Percentiles rank a stretch among this genome's conserved stretches.
Conservation (phyloP, 2,113 vertebrate genomes). For the Ptyas mucosa region DNA sequence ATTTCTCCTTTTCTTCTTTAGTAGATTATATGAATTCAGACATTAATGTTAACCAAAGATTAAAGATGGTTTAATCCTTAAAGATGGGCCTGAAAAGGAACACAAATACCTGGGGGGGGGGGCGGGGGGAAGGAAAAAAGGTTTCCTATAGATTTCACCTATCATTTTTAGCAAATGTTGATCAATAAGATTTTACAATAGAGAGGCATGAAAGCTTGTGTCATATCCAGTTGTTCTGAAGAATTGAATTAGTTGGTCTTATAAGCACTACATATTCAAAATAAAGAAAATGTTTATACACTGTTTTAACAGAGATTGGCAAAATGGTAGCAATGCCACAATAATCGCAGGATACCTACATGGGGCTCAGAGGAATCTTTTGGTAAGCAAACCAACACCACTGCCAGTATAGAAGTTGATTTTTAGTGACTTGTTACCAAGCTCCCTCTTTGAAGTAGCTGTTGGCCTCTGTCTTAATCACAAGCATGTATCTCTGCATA, state of each 20-base stretch:
- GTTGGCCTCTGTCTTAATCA: background rate
- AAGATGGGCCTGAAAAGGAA: background rate
- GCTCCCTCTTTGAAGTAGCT: background rate
- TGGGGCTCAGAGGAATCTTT: background rate
- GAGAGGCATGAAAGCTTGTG: background rate
- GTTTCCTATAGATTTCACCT: background rate
- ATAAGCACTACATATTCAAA: background rate
- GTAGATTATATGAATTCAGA: background rate
- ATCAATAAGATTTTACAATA: background rate
- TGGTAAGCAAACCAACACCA: background rate
- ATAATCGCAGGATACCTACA: background rate
- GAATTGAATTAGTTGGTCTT: background rate
- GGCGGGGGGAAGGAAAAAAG: background rate
- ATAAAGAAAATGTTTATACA: background rate
- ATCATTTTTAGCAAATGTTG: background rate
- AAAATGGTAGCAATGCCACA: background rate
- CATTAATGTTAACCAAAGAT: background rate
- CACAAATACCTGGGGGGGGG: too few relatives aligned
- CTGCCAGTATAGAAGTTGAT: background rate
- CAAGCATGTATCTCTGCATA: background rate
- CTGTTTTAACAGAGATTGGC: background rate
- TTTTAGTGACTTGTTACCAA: background rate
- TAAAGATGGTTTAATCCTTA: background rate
- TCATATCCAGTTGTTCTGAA: background rate
- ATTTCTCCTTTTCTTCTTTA: background rate